Percentiles rank a stretch among this genome's conserved stretches.
Evolutionary conservation across 2,113 vertebrate species (phyloP).

Genomic region (Halcyon malimbica): DNA sequence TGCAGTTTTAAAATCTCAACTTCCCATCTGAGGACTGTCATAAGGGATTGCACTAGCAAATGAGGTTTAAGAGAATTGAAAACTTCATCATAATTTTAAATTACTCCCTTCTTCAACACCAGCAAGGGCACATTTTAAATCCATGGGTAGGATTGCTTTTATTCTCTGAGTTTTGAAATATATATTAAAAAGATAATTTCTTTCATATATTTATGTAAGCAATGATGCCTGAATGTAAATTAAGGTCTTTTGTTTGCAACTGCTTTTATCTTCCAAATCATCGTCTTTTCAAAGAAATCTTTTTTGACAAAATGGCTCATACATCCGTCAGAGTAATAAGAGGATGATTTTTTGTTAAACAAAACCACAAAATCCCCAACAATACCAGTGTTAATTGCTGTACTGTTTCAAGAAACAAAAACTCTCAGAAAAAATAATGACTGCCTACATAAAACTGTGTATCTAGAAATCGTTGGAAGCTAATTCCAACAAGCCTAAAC

Average conservation of each 20-base stretch:
- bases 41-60: not conserved
- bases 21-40: not conserved
- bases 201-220: not conserved
- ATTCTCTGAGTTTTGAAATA: not conserved
- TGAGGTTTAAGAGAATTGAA: not conserved
- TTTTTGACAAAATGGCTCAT: not conserved
- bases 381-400: not conserved
- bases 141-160: not conserved
- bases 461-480: constrained; percentile 1
- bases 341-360: not conserved
- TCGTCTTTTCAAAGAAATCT: constrained; percentile 25
- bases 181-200: not conserved
- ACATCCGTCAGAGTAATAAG: constrained; percentile 12
- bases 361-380: not conserved
- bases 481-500: not conserved
- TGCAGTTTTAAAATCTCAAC: not conserved
- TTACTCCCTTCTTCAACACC: not conserved
- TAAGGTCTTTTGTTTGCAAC: not conserved
- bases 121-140: not conserved
- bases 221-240: not conserved
- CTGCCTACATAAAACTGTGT: not conserved
- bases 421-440: not conserved
- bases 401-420: constrained; percentile 45
- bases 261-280: constrained; percentile 13
- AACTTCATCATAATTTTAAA: not conserved